phyloP scores from a whole-genome alignment of 1,140 invertebrate species.

The Polypedilum vanderplanki region DNA sequence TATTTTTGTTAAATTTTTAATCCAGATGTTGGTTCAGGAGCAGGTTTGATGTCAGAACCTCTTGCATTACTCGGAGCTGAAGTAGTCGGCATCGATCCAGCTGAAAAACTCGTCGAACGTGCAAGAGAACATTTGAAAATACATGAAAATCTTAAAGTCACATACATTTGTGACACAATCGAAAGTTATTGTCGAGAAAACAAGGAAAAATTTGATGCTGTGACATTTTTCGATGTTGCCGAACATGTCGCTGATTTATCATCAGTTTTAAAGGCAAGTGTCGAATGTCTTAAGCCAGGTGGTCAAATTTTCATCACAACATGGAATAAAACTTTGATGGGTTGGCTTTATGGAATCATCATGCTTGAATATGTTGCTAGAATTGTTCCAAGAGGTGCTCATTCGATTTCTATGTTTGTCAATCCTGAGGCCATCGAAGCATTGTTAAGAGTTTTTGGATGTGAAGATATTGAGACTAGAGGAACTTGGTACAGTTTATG shows the following conservation, averaged over 20 bases:
- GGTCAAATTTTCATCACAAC: constrained; percentile 79
- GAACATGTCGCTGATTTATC: constrained; percentile 69
- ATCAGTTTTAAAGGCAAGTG: constrained; percentile 59
- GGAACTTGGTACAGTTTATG: neutral
- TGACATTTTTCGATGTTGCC: constrained; percentile 71
- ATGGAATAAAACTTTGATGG: constrained; percentile 61
- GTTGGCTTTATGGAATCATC: constrained; percentile 57
- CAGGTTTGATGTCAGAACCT: constrained; percentile 43
- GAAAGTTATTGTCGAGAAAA: constrained; percentile 47
- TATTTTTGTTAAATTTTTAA: no score
- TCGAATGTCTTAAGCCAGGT: constrained; percentile 58
- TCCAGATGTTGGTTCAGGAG: constrained; percentile 75
- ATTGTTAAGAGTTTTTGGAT: constrained; percentile 42
- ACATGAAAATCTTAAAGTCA: constrained; percentile 32
- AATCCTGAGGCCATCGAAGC: constrained; percentile 57
- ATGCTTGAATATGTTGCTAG: constrained; percentile 61
- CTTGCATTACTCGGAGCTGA: constrained; percentile 51
- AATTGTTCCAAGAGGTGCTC: constrained; percentile 63
- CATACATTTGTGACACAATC: constrained; percentile 38
- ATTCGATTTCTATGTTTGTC: constrained; percentile 75
- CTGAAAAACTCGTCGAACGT: constrained; percentile 52
- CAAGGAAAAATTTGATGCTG: constrained; percentile 54
- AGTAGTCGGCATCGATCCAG: constrained; percentile 67
- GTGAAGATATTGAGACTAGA: neutral
- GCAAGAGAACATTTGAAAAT: constrained; percentile 50